Evolutionary conservation across 1,140 invertebrate genomes (phyloP).

Genomic region (Sipha flava): DNA sequence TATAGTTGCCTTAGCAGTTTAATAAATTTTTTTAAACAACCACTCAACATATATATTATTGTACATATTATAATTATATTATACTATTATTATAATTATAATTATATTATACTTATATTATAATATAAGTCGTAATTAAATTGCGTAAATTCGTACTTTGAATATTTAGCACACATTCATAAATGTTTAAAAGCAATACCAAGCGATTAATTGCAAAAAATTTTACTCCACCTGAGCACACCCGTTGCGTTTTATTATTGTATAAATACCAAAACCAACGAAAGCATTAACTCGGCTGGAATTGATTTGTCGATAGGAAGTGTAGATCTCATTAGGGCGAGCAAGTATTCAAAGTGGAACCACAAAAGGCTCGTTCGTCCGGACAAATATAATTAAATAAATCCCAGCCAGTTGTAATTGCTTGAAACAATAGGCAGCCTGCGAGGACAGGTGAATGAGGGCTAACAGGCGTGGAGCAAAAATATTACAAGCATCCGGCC

Average conservation of each 20-base stretch:
- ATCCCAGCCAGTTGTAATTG: conserved; percentile 2
- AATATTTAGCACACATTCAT: too few species aligned
- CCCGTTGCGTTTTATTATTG: background rate
- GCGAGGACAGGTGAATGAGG: background rate
- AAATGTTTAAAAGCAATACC: too few species aligned
- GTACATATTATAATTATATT: too few species aligned
- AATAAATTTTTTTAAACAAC: too few species aligned
- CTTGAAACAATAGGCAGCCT: conserved; percentile 1
- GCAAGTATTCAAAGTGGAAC: background rate
- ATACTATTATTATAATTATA: too few species aligned
- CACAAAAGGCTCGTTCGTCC: conserved; percentile 8
- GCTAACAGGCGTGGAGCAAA: background rate
- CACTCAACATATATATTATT: too few species aligned
- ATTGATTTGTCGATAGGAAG: background rate
- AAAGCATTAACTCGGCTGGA: background rate
- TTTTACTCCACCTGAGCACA: background rate
- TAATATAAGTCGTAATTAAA: too few species aligned
- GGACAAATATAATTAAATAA: conserved; percentile 29
- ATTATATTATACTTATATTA: too few species aligned
- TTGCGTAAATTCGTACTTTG: too few species aligned
- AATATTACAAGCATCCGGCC: background rate
- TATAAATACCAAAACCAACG: background rate
- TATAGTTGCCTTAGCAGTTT: too few species aligned
- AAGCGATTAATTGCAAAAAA: background rate
- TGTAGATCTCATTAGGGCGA: conserved; percentile 2